A percentile compares a stretch with the other conserved stretches of the same genome.
Evolutionary conservation across 1,140 invertebrate genomes (phyloP).

Genomic region (Diachasma alloeum): DNA sequence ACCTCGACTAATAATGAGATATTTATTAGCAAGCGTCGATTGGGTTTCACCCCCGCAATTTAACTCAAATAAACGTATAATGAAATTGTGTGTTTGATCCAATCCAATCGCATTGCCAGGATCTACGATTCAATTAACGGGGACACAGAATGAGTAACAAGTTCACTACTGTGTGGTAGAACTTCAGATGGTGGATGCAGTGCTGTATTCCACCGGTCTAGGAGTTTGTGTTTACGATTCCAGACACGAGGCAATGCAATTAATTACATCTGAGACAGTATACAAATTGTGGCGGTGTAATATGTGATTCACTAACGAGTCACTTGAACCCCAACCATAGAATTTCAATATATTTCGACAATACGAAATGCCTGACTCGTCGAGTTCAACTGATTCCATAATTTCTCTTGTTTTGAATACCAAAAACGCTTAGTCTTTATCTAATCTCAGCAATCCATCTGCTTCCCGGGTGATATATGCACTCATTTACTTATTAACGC

Average conservation of each 20-base stretch:
- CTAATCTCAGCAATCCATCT: neutral
- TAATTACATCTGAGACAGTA: neutral
- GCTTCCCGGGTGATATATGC: neutral
- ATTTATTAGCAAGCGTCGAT: neutral
- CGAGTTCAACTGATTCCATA: neutral
- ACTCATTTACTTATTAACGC: neutral
- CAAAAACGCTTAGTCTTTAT: neutral
- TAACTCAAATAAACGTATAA: slow-evolving; percentile 6
- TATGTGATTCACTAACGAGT: slow-evolving; percentile 3
- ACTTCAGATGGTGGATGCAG: neutral
- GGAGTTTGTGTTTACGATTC: neutral
- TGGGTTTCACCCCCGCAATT: neutral
- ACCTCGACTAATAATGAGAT: neutral
- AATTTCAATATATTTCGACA: neutral
- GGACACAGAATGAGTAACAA: slow-evolving; percentile 2
- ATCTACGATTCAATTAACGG: slow-evolving; percentile 5
- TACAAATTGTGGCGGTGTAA: neutral
- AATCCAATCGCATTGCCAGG: neutral
- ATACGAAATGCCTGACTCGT: neutral
- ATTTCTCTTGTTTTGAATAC: neutral
- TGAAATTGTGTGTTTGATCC: neutral
- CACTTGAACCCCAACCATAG: neutral
- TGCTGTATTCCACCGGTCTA: neutral
- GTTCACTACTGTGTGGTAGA: neutral
- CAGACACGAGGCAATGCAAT: neutral